A percentile compares a stretch with the other conserved stretches of the same genome.
phyloP scores from a whole-genome alignment of 2,113 vertebrate species.

The Aramus guarauna region DNA sequence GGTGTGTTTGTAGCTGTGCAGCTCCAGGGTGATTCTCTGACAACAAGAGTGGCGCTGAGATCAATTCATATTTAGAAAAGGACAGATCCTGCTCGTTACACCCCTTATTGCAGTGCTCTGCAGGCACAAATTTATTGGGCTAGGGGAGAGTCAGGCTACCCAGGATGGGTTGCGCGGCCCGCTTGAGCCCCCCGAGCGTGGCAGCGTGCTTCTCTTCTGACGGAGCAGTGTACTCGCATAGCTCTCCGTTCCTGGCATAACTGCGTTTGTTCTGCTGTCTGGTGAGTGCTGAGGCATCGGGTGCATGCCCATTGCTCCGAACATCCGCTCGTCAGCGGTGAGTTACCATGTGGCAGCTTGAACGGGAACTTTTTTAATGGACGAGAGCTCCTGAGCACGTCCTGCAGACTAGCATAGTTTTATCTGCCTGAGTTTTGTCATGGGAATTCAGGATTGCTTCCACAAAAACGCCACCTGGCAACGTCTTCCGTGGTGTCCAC shows the following conservation, averaged over 20 bases:
- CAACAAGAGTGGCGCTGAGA: neutral
- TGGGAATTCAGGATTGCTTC: neutral
- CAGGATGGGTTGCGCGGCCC: too few relatives aligned
- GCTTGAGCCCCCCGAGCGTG: fast-evolving
- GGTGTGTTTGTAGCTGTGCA: neutral
- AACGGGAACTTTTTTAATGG: neutral
- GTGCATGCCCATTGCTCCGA: neutral
- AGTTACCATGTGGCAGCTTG: neutral
- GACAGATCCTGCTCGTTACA: neutral
- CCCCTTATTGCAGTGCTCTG: neutral
- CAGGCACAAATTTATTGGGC: neutral
- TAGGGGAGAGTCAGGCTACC: neutral
- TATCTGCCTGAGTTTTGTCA: neutral
- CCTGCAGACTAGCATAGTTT: neutral
- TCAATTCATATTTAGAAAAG: neutral
- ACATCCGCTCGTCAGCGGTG: fast-evolving
- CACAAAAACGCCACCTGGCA: neutral
- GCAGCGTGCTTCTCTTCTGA: neutral
- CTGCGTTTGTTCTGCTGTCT: neutral
- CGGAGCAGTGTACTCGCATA: neutral
- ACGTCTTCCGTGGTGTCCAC: neutral
- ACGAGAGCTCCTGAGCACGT: neutral
- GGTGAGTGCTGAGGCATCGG: neutral
- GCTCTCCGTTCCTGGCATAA: neutral
- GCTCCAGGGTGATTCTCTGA: neutral